Percentiles rank a stretch among this genome's conserved stretches.
Conservation (phyloP, 2,797 vertebrate species). For the Sebastes cheni region DNA sequence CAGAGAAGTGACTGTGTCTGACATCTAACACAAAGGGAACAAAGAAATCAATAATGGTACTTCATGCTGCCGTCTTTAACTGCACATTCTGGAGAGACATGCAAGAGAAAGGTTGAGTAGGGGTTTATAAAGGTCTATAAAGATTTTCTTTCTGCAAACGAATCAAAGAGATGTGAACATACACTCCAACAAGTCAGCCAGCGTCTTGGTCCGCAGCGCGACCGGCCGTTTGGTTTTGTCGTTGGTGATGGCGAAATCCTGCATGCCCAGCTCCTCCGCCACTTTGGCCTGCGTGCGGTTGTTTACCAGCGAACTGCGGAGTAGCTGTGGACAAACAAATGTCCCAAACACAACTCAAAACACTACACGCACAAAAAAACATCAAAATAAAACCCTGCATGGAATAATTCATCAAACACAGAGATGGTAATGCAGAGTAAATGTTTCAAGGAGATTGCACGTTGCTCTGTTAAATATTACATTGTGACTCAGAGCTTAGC, state of each 20-base stretch:
- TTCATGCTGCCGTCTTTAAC: constrained; percentile 25
- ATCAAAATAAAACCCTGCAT: no score
- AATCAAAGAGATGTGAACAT: constrained; percentile 54
- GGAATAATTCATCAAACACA: no score
- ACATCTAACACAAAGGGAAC: constrained; percentile 44
- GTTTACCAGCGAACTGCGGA: constrained; percentile 97
- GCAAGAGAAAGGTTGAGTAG: background rate
- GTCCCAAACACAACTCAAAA: background rate
- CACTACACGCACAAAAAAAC: no score
- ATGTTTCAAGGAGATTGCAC: no score
- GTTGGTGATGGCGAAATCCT: constrained; percentile 97
- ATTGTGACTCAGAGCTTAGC: no score
- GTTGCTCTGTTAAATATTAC: no score
- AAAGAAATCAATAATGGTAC: constrained; percentile 39
- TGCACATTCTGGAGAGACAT: background rate
- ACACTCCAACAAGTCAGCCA: constrained; percentile 98
- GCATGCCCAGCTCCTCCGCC: constrained; percentile 97
- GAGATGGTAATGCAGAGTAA: no score
- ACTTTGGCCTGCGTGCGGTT: constrained; percentile 99
- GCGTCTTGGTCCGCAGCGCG: constrained; percentile 94
- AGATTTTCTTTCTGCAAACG: background rate
- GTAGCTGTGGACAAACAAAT: constrained; percentile 77
- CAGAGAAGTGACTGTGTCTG: constrained; percentile 31
- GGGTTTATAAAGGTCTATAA: background rate
- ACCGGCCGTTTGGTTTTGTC: constrained; percentile 97